Conservation (phyloP, 2,113 vertebrate genomes). For the Eulacestoma nigropectus region DNA sequence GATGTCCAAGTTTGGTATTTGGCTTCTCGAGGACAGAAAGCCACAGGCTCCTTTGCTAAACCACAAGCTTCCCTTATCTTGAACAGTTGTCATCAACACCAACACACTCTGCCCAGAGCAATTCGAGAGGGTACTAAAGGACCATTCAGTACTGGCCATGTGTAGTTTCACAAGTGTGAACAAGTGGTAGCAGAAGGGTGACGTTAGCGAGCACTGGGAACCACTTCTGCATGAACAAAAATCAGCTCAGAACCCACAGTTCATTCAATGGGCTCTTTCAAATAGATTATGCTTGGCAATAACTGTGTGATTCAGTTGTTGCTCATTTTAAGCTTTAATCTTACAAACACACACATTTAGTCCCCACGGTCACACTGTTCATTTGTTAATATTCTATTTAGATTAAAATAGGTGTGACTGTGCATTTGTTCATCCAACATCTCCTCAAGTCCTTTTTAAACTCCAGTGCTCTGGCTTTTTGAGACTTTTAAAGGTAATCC, state of each 20-base stretch:
- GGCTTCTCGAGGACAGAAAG: neutral
- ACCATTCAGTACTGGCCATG: neutral
- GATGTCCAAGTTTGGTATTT: neutral
- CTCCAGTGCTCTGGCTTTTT: neutral
- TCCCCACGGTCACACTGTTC: fast-evolving
- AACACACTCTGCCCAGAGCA: neutral
- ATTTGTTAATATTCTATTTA: neutral
- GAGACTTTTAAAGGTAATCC: neutral
- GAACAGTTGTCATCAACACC: neutral
- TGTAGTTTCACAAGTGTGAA: neutral
- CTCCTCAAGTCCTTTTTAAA: neutral
- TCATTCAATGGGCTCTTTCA: neutral
- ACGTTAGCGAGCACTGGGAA: neutral
- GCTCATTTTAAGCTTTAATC: neutral
- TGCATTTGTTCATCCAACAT: neutral
- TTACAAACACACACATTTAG: neutral
- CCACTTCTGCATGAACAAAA: neutral
- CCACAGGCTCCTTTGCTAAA: neutral
- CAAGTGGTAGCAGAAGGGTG: neutral
- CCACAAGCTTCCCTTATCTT: neutral
- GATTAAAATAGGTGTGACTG: neutral
- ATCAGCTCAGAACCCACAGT: neutral
- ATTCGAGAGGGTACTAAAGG: fast-evolving
- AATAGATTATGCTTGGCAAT: neutral
- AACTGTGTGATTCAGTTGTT: neutral